These are phyloP conservation scores for Acanthis flammea DNA, from an alignment of 2,797 vertebrate species.

Conservation along the genomic window DNA sequence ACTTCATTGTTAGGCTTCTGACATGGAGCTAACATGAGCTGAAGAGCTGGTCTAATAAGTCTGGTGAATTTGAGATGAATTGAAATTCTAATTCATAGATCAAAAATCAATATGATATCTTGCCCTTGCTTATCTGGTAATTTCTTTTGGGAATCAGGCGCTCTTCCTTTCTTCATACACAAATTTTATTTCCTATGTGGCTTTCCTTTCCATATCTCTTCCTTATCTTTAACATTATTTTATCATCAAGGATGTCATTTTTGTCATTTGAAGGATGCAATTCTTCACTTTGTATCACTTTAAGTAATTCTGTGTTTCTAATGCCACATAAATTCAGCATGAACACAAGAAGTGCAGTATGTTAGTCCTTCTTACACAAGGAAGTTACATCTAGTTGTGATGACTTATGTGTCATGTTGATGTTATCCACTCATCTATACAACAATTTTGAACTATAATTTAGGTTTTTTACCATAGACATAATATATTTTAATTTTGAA, in stretches of 20 bases:
- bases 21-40: background rate
- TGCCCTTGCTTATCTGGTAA: background rate
- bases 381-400: background rate
- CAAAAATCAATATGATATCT: background rate
- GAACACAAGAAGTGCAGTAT: fast-evolving
- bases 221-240: background rate
- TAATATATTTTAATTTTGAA: background rate
- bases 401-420: background rate
- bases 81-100: background rate
- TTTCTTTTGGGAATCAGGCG: background rate
- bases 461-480: background rate
- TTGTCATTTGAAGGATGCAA: background rate
- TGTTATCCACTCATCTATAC: background rate
- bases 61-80: background rate
- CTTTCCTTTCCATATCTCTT: background rate
- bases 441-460: background rate
- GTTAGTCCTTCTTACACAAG: background rate
- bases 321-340: background rate
- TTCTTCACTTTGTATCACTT: background rate
- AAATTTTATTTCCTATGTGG: background rate
- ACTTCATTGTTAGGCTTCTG: background rate
- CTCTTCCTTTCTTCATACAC: background rate
- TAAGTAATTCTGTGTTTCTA: background rate
- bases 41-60: background rate
- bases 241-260: background rate